Conservation (phyloP, 1,140 invertebrate species). For the Dreissena polymorpha region DNA sequence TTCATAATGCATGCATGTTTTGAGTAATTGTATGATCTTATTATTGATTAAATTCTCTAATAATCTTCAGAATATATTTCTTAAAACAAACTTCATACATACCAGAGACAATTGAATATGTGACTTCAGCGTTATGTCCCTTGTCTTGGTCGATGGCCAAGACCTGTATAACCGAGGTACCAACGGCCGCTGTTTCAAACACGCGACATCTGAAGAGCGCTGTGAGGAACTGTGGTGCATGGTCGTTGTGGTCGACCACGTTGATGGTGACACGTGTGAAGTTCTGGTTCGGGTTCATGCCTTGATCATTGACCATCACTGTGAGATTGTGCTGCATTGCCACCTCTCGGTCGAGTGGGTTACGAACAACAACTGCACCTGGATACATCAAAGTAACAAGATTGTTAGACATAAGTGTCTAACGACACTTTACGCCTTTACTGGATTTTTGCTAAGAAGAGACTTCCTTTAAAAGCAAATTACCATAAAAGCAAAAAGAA, state of each 20-base stretch:
- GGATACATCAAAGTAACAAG: constrained; percentile 9
- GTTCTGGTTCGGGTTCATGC: constrained; percentile 91
- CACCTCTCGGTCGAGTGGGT: constrained; percentile 89
- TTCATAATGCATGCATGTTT: no score
- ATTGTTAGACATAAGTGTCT: no score
- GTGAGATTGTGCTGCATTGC: constrained; percentile 91
- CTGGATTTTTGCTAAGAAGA: no score
- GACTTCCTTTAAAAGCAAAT: no score
- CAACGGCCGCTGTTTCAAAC: constrained; percentile 76
- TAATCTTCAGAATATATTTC: no score
- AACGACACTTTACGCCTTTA: no score
- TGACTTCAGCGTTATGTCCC: constrained; percentile 89
- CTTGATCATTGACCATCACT: constrained; percentile 94
- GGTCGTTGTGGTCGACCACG: constrained; percentile 94
- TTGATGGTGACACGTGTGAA: constrained; percentile 90
- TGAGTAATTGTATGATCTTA: no score
- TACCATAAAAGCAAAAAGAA: no score
- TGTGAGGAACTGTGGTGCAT: constrained; percentile 90
- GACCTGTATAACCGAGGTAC: constrained; percentile 83
- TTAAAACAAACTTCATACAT: constrained; percentile 42
- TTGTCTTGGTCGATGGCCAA: constrained; percentile 90
- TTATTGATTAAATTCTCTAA: no score
- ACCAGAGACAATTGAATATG: constrained; percentile 90
- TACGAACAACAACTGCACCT: constrained; percentile 85
- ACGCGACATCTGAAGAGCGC: constrained; percentile 77